Percentiles rank a stretch among this genome's conserved stretches.
These are phyloP conservation scores for Helleia helle DNA, from an alignment of 2,888 invertebrate species.

Conservation along the genomic window DNA sequence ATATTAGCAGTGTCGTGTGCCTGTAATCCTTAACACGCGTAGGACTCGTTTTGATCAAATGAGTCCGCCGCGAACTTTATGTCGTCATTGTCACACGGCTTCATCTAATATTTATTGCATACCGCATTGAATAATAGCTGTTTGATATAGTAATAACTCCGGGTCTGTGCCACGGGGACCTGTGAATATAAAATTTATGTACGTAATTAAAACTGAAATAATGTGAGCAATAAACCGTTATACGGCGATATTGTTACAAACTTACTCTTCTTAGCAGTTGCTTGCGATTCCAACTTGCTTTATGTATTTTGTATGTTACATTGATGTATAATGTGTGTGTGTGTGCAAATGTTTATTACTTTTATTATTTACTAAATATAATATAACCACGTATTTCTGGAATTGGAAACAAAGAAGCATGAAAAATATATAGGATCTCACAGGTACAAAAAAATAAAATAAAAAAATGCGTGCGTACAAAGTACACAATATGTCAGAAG, in stretches of 20 bases:
- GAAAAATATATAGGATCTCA: no score
- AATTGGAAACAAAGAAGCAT: no score
- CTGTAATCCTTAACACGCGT: conserved; percentile 58
- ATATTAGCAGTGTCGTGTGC: conserved; percentile 35
- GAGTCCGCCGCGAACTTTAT: conserved; percentile 43
- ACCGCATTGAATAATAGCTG: conserved; percentile 50
- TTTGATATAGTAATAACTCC: conserved; percentile 52
- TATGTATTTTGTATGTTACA: no score
- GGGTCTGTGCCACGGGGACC: conserved; percentile 32
- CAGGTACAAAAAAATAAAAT: no score
- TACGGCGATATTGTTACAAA: conserved; percentile 2
- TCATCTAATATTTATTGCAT: conserved; percentile 64
- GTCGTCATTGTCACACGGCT: conserved; percentile 53
- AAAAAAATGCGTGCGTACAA: no score
- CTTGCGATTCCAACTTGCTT: no score
- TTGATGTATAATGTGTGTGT: no score
- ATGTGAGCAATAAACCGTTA: conserved; percentile 11
- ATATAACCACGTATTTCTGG: no score
- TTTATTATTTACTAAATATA: no score
- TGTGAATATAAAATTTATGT: conserved; percentile 36
- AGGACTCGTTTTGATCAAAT: conserved; percentile 63
- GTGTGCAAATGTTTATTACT: no score
- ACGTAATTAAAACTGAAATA: conserved; percentile 29
- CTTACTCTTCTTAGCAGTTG: conserved; percentile 7
- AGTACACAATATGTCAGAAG: no score